Percentiles rank a stretch among this genome's conserved stretches.
phyloP scores from a whole-genome alignment of 2,888 invertebrate genomes.

The Andrena marginata region DNA sequence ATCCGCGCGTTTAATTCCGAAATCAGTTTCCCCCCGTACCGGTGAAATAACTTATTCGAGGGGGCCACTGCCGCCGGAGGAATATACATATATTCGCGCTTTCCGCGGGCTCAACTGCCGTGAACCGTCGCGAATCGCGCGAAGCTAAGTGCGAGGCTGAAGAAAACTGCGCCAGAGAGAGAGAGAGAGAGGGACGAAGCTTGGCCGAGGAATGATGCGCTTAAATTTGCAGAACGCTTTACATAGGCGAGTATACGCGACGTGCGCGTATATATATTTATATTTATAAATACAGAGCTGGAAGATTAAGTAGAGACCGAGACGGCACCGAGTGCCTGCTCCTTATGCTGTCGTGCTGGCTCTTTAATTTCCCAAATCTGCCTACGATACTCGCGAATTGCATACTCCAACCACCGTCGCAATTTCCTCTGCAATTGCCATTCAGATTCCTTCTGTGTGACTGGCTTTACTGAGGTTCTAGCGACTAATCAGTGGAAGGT shows the following conservation, averaged over 20 bases:
- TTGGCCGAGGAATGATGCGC: conserved; percentile 3
- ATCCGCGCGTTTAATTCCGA: conserved; percentile 39
- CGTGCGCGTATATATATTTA: background rate
- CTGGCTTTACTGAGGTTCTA: background rate
- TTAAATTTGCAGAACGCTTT: conserved; percentile 14
- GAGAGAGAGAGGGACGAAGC: background rate
- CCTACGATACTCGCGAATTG: conserved; percentile 71
- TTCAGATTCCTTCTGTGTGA: background rate
- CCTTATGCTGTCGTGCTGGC: background rate
- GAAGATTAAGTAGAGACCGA: conserved; percentile 1
- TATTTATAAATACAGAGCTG: background rate
- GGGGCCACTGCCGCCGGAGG: conserved; percentile 12
- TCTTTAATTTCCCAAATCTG: conserved; percentile 65
- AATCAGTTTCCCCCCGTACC: conserved; percentile 41
- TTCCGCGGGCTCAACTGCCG: background rate
- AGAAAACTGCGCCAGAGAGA: background rate
- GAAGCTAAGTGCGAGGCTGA: background rate
- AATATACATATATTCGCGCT: conserved; percentile 22
- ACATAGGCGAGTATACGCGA: background rate
- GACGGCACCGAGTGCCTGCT: conserved; percentile 4
- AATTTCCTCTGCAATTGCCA: conserved; percentile 5
- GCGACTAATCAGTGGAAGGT: background rate
- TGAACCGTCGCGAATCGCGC: conserved; percentile 2
- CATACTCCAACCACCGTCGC: conserved; percentile 43
- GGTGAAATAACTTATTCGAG: conserved; percentile 41